Percentiles rank a stretch among this genome's conserved stretches.
phyloP scores from a whole-genome alignment of 1,140 invertebrate species.

The Brachionus manjavacas region DNA sequence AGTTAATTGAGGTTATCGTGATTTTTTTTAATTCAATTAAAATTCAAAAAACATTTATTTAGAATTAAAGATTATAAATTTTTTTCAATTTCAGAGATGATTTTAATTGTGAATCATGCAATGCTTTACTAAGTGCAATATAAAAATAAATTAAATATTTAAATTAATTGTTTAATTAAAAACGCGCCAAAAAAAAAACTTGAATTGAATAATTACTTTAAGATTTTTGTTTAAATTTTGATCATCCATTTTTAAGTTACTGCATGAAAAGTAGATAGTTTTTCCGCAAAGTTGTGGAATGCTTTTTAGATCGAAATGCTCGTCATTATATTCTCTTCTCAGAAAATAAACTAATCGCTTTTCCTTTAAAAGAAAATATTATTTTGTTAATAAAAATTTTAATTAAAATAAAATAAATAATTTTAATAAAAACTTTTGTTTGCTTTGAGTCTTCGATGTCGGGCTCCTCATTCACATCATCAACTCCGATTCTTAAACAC shows the following conservation, averaged over 20 bases:
- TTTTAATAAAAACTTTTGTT: neutral
- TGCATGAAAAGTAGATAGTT: neutral
- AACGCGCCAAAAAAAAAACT: too few relatives aligned
- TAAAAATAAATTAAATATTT: too few relatives aligned
- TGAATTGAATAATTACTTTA: neutral
- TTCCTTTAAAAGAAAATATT: neutral
- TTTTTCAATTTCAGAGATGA: neutral
- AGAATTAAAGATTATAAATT: too few relatives aligned
- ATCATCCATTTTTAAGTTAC: neutral
- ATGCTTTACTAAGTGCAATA: too few relatives aligned
- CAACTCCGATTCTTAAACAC: neutral
- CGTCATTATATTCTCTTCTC: slow-evolving; percentile 16
- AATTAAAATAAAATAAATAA: too few relatives aligned
- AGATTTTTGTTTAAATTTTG: slow-evolving; percentile 16
- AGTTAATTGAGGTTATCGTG: too few relatives aligned
- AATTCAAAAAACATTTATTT: too few relatives aligned
- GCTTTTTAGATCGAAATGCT: slow-evolving; percentile 39
- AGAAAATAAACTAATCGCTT: slow-evolving; percentile 30
- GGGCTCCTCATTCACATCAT: neutral
- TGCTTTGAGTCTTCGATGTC: neutral
- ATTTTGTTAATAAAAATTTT: neutral
- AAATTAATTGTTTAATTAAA: too few relatives aligned
- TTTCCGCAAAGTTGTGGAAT: neutral
- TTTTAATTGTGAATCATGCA: neutral
- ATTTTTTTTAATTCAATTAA: too few relatives aligned